A percentile compares a stretch with the other conserved stretches of the same genome.
Evolutionary conservation across 2,888 invertebrate species (phyloP).

Genomic region (Molorchus minor): DNA sequence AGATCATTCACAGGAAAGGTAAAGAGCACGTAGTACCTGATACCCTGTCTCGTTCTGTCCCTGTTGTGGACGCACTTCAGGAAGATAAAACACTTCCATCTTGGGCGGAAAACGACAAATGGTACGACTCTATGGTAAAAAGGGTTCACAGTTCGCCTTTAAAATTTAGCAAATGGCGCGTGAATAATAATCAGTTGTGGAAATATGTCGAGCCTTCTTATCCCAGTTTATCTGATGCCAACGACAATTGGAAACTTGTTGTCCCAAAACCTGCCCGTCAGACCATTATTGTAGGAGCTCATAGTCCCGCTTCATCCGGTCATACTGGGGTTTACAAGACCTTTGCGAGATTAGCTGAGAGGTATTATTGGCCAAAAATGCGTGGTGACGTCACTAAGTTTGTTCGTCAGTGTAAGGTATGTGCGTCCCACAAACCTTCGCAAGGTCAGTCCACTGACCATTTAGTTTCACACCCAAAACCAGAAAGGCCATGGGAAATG

Average conservation of each 20-base stretch:
- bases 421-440: neutral
- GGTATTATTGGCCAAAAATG: slow-evolving; percentile 28
- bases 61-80: slow-evolving; percentile 13
- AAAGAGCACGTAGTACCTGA: slow-evolving; percentile 6
- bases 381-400: slow-evolving; percentile 5
- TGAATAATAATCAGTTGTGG: slow-evolving; percentile 6
- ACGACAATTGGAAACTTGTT: slow-evolving; percentile 22
- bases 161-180: slow-evolving; percentile 23
- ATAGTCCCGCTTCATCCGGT: slow-evolving; percentile 23
- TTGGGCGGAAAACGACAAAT: slow-evolving; percentile 3
- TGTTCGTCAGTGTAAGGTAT: slow-evolving; percentile 6
- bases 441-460: neutral
- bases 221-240: neutral
- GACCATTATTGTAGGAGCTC: slow-evolving; percentile 6
- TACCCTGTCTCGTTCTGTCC: slow-evolving; percentile 13
- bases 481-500: slow-evolving; percentile 24
- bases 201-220: slow-evolving; percentile 12
- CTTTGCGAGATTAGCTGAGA: slow-evolving; percentile 14
- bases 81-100: neutral
- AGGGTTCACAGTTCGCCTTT: slow-evolving; percentile 11
- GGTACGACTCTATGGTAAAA: slow-evolving; percentile 14
- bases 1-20: neutral
- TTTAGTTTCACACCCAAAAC: slow-evolving; percentile 13
- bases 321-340: slow-evolving; percentile 27
- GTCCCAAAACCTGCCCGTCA: slow-evolving; percentile 16